Conservation (phyloP, 2,888 invertebrate genomes). For the Chymomyza caudatula region DNA sequence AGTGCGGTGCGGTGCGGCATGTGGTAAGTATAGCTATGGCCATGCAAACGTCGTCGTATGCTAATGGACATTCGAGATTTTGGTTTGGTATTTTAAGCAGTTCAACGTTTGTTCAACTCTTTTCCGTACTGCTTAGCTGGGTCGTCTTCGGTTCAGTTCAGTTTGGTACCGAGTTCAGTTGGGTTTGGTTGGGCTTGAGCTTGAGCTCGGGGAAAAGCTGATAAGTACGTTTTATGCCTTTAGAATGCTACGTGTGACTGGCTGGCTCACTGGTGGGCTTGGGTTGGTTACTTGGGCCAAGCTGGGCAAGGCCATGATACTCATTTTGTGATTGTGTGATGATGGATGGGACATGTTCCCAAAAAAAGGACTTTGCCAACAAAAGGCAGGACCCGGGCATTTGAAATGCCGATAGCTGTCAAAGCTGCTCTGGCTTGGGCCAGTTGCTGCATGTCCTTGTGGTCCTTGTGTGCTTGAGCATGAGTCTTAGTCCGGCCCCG, state of each 20-base stretch:
- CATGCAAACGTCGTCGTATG: conserved; percentile 49
- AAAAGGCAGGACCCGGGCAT: conserved; percentile 33
- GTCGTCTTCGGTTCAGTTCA: not conserved
- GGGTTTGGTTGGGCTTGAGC: conserved; percentile 12
- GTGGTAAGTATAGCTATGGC: not conserved
- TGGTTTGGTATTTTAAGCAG: conserved; percentile 71
- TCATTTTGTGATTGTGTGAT: conserved; percentile 73
- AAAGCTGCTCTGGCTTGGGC: conserved; percentile 38
- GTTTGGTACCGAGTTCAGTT: not conserved
- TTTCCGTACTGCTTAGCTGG: conserved; percentile 37
- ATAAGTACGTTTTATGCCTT: conserved; percentile 71
- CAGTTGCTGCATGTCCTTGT: conserved; percentile 52
- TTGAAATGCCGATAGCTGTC: conserved; percentile 54
- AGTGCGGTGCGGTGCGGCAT: not conserved
- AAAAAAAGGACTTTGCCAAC: conserved; percentile 5
- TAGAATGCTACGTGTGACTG: conserved; percentile 61
- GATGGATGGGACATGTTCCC: conserved; percentile 69
- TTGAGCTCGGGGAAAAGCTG: conserved; percentile 53
- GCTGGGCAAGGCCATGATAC: conserved; percentile 52
- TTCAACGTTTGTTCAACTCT: conserved; percentile 32
- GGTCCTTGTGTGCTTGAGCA: conserved; percentile 37
- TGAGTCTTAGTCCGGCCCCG: conserved; percentile 13
- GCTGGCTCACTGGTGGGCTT: conserved; percentile 15
- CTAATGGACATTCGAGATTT: conserved; percentile 74
- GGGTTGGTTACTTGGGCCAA: no score